Evolutionary conservation across 1,140 invertebrate genomes (phyloP), one percentile per base, ranked within the genome.

Genomic region (Solen grandis): DNA sequence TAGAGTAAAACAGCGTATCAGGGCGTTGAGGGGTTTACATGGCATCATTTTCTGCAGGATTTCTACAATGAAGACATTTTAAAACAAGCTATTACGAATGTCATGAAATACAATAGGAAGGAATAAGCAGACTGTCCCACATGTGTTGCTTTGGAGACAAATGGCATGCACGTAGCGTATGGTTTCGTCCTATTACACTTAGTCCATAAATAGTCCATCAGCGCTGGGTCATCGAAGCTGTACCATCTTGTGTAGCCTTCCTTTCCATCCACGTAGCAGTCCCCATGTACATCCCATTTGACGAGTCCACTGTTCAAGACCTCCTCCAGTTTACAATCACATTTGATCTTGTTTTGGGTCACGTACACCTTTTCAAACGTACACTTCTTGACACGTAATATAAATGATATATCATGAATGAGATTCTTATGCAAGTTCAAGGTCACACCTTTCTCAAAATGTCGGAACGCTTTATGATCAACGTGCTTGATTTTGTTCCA

Each of bases 261-360:
- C 19, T n/a, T 14, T 33, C 69, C 54, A 10, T 78, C 63, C 2
- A 73, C 16, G 69, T 41, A 62, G 41, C 77, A 80, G 60, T 80
- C 77, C 4, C 77, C 77, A 5, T 36, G 13, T 2, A 72, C n/a
- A 22, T 54, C 33, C 57, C 57, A 73, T 10, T 38, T 65, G 3
- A 80, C 57, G 29, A 62, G 29, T 22, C 77, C 77, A 72, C 77
- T 80, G 50, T 80, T 80, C n/a, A 80, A 19, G 22, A 72, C 69
- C 29, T 73, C 54, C 36, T 80, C 77, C 5, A 73, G 19, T 1
- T 8, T 29, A 65, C 77, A 80, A 41, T 80, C 68, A 70, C 77
- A 80, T 41, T 54, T 57, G 25, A 80, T 73, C 27, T 52, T 63
- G 55, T 80, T 80, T 22, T 36, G 41, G 46, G 77, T 72, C 68